phyloP scores from a whole-genome alignment of 2,888 invertebrate species.

The Drosophila koepferae region DNA sequence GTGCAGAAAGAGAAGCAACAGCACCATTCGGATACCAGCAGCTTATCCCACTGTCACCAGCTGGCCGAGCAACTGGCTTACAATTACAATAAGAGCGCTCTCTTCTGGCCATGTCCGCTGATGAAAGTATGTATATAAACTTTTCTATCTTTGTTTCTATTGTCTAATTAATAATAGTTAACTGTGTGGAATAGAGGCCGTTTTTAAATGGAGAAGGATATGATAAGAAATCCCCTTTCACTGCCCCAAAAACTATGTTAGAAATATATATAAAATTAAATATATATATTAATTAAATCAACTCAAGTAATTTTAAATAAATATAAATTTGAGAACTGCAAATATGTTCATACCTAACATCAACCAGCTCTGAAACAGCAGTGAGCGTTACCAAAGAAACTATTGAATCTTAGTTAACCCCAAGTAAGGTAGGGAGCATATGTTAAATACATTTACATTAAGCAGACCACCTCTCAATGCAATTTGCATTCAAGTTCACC shows the following conservation, averaged over 20 bases:
- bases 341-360: neutral
- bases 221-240: neutral
- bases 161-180: conserved; percentile 11
- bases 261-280: neutral
- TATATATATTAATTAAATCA: no score
- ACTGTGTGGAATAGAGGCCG: neutral
- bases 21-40: conserved; percentile 38
- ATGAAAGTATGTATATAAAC: conserved; percentile 84
- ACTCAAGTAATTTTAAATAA: neutral
- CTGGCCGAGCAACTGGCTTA: conserved; percentile 82
- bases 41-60: conserved; percentile 83
- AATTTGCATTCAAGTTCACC: neutral
- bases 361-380: neutral
- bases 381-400: neutral
- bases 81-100: conserved; percentile 83
- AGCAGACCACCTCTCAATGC: neutral
- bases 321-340: neutral
- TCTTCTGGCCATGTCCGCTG: conserved; percentile 85
- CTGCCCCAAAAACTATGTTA: neutral
- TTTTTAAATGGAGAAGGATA: neutral
- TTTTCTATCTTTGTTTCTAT: neutral
- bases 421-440: neutral
- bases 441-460: neutral
- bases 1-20: neutral
- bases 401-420: neutral